Percentiles rank a stretch among this genome's conserved stretches.
Evolutionary conservation across 2,113 vertebrate genomes (phyloP).

Genomic region (Podilymbus podiceps): DNA sequence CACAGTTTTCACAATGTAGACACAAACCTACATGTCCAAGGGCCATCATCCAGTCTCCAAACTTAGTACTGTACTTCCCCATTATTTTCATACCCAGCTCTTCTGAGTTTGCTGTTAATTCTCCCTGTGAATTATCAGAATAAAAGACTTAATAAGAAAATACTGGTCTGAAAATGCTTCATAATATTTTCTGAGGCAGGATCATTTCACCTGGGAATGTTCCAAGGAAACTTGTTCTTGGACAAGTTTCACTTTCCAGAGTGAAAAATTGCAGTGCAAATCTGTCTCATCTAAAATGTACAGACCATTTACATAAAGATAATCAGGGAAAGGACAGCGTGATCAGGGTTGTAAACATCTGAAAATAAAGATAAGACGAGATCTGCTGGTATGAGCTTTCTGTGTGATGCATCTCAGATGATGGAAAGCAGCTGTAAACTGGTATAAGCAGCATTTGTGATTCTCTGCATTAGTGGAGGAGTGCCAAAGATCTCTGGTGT

Average conservation of each 20-base stretch:
- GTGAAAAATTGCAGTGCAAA: background rate
- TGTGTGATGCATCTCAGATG: background rate
- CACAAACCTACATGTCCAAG: background rate
- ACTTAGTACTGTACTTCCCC: background rate
- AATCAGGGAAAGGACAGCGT: background rate
- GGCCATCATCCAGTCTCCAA: background rate
- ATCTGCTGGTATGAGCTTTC: background rate
- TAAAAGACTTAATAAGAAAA: background rate
- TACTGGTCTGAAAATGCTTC: background rate
- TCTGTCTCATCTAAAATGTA: conserved; percentile 5
- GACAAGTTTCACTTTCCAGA: background rate
- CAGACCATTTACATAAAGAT: background rate
- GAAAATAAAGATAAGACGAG: conserved; percentile 40
- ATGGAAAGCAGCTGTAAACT: conserved; percentile 27
- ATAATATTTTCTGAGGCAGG: background rate
- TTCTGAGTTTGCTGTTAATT: background rate
- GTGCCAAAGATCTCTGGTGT: conserved; percentile 22
- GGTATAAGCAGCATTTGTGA: conserved; percentile 11
- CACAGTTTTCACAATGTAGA: background rate
- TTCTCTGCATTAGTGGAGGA: conserved; percentile 16
- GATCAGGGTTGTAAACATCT: background rate
- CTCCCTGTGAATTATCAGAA: background rate
- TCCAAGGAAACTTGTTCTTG: background rate
- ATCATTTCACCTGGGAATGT: background rate
- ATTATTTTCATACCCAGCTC: background rate